phyloP scores from a whole-genome alignment of 2,888 invertebrate species.

The Cacoxenus indagator region DNA sequence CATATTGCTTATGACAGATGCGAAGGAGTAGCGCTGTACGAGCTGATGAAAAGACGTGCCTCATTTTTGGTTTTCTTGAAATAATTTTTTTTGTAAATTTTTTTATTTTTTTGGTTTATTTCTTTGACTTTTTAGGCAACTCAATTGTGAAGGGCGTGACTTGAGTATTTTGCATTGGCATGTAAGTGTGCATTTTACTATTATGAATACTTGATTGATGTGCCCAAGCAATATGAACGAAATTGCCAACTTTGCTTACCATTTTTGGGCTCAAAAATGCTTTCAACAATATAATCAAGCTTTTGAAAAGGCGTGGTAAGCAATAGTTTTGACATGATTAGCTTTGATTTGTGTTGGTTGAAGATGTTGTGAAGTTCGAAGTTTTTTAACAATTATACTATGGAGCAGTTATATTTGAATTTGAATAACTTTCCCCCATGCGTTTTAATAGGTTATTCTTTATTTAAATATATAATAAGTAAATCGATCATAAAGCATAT shows the following conservation, averaged over 20 bases:
- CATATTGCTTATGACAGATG: slow-evolving; percentile 20
- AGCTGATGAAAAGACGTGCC: background rate
- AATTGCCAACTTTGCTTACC: background rate
- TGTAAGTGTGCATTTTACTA: background rate
- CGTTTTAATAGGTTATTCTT: no score
- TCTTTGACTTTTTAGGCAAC: background rate
- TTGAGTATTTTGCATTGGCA: slow-evolving; percentile 4
- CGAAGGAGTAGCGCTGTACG: background rate
- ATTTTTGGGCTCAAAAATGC: background rate
- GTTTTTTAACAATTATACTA: background rate
- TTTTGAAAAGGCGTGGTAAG: slow-evolving; percentile 10
- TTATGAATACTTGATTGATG: slow-evolving; percentile 16
- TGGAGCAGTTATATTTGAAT: background rate
- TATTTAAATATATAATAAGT: no score
- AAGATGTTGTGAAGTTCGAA: background rate
- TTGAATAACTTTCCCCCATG: no score
- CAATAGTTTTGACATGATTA: slow-evolving; percentile 3
- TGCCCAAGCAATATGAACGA: background rate
- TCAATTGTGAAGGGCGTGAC: slow-evolving; percentile 14
- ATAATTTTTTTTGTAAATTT: background rate
- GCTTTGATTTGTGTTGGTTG: background rate
- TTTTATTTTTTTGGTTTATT: background rate
- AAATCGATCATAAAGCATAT: no score
- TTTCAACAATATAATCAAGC: no score
- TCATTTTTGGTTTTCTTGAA: slow-evolving; percentile 1